Evolutionary conservation across 1,140 invertebrate genomes (phyloP), one percentile per base, ranked within the genome.

Genomic region (Diuraphis noxia): DNA sequence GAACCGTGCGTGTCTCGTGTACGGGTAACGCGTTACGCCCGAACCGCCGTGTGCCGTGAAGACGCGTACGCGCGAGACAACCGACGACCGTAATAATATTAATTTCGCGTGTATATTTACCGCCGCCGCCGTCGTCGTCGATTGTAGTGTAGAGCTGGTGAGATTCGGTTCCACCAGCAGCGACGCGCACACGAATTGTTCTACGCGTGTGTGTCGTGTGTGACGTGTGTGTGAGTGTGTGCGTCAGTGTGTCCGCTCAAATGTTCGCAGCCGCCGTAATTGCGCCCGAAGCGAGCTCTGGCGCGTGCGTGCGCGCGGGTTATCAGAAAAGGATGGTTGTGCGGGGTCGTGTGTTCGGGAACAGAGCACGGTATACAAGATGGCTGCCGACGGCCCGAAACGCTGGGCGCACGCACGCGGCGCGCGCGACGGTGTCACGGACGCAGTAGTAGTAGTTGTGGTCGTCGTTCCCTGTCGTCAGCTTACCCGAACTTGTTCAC

Each of bases 161-260:
- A 91, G 89, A 90, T 91, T 91, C 89, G 89, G 43, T 91, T 91
- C 89, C 77, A 91, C 89, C 77, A 91, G 88, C 88, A 89, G n/a
- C 40, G 72, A 90, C 72, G 77, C 63, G 40, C 77, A 89, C 88
- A 81, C 88, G 72, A 90, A 90, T 90, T 79, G 23, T 36, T n/a
- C 49, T 36, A 41, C 56, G 87, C 49, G n/a, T 72, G 40, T 36
- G 56, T 72, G 87, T 72, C n/a, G 40, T 36, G 46, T 46, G 46
- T 49, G 46, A 43, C 17, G 56, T 63, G 36, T 1, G 23, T 23
- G 34, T 56, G n/a, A 38, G 86, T 89, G 49, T 88, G 88, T 46
- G 56, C 30, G 56, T 89, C 8, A 43, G 88, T 89, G 40, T 46
- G 88, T 77, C 38, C 38, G 38, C 13, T 4, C n/a, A n/a, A n/a